Percentiles rank a stretch among this genome's conserved stretches.
Conservation (phyloP, 2,797 vertebrate species). For the Holocentrus rufus region DNA sequence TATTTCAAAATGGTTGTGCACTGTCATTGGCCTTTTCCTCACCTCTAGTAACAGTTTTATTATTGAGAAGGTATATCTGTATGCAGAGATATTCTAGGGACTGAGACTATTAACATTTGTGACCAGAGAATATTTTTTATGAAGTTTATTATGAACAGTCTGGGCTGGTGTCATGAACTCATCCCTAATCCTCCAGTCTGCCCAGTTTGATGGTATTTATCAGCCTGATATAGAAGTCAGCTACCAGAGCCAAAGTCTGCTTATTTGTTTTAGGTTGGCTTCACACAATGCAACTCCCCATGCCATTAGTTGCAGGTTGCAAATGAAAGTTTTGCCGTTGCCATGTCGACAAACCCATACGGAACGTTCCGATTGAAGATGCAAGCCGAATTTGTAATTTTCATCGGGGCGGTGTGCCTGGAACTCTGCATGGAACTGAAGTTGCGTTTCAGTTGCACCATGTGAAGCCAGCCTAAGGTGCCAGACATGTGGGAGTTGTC, state of each 20-base stretch:
- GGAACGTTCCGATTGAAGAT: too few relatives aligned
- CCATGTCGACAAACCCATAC: too few relatives aligned
- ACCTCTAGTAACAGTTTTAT: conserved; percentile 5
- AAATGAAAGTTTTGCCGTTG: too few relatives aligned
- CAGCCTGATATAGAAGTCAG: background rate
- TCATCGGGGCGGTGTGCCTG: too few relatives aligned
- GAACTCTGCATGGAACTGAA: too few relatives aligned
- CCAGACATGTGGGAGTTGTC: too few relatives aligned
- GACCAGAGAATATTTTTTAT: conserved; percentile 41
- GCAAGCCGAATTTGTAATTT: too few relatives aligned
- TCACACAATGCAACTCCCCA: too few relatives aligned
- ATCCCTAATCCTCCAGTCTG: background rate
- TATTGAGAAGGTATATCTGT: conserved; percentile 48
- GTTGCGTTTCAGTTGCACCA: too few relatives aligned
- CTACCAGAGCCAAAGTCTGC: background rate
- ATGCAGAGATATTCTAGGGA: conserved; percentile 56
- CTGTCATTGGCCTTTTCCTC: conserved; percentile 40
- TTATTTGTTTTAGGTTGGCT: background rate
- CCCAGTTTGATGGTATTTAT: background rate
- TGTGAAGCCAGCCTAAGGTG: too few relatives aligned
- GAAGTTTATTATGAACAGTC: conserved; percentile 47
- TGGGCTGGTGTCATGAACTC: conserved; percentile 9
- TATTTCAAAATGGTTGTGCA: conserved; percentile 53
- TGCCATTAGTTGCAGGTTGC: too few relatives aligned
- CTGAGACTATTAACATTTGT: conserved; percentile 36